Evolutionary conservation across 2,888 invertebrate species (phyloP), one percentile per base, ranked within the genome.

Genomic region (Phymatocera aterrima): DNA sequence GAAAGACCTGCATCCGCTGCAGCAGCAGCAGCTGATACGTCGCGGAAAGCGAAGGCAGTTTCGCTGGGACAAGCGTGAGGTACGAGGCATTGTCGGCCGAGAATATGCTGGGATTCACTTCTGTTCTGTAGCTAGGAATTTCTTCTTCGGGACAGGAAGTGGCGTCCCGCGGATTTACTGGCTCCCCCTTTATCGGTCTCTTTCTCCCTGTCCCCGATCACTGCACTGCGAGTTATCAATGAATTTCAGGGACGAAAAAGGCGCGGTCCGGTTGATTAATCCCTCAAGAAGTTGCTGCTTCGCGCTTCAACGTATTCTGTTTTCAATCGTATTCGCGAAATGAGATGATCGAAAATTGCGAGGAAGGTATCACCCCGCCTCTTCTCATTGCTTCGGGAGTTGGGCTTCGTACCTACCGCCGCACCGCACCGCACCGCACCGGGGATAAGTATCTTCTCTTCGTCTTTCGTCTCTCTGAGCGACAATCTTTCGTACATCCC

Each of bases 231-330:
- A 68, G 21, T 46, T 72, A 31, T 51, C 72, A 15, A 72, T 72
- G 51, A 72, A 72, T 51, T 72, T 46, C 4, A 18, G 1, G 68
- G 40, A 64, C 18, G 21, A 34, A 37, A 37, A 64, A 64, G 37
- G n/a, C 37, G 37, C 68, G 72, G 43, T 12, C 43, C 43, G n/a
- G n/a, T 68, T 48, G 72, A 72, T 72, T 48, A 51, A 72, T 72
- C 18, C 72, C 34, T 72, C 51, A 15, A 68, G 68, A 72, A 72
- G 6, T 34, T n/a, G n/a, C n/a, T n/a, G n/a, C n/a, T n/a, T n/a
- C n/a, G n/a, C n/a, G n/a, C n/a, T n/a, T n/a, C n/a, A n/a, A n/a
- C n/a, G n/a, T n/a, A n/a, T n/a, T n/a, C n/a, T n/a, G 18, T 48
- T 51, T 48, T 21, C 51, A 72, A 48, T 34, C 48, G 48, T 1